Conservation (phyloP, 2,888 invertebrate genomes). For the Oasisia sp. region DNA sequence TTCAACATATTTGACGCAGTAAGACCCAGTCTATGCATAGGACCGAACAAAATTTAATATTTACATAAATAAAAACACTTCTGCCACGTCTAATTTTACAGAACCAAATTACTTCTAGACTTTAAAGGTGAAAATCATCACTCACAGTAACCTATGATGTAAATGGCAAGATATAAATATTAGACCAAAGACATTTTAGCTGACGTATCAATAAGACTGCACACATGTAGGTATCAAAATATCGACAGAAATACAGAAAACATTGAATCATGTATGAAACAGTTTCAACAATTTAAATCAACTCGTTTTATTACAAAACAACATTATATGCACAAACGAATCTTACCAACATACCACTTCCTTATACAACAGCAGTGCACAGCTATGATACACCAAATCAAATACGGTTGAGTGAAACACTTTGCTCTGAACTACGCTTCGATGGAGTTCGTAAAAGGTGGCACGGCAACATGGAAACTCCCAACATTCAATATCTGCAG, state of each 20-base stretch:
- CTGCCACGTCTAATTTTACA: no score
- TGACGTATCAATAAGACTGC: not conserved
- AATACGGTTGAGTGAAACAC: not conserved
- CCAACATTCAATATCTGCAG: not conserved
- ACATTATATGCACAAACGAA: constrained; percentile 4
- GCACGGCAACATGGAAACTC: not conserved
- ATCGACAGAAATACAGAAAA: not conserved
- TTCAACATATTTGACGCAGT: no score
- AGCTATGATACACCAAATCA: not conserved
- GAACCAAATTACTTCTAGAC: not conserved
- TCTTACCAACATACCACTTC: not conserved
- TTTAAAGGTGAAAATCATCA: not conserved
- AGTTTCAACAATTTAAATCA: not conserved
- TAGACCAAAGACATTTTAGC: not conserved
- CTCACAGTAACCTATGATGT: not conserved
- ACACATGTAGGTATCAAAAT: not conserved
- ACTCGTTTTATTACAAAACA: constrained; percentile 13
- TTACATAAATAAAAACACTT: no score
- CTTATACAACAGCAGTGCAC: not conserved
- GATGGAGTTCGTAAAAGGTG: no score
- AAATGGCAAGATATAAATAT: not conserved
- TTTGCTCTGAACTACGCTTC: not conserved
- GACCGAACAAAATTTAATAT: no score
- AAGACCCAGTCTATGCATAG: no score
- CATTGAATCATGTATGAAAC: constrained; percentile 2